Evolutionary conservation across 1,140 invertebrate species (phyloP).

Genomic region (Oedothorax gibbosus): DNA sequence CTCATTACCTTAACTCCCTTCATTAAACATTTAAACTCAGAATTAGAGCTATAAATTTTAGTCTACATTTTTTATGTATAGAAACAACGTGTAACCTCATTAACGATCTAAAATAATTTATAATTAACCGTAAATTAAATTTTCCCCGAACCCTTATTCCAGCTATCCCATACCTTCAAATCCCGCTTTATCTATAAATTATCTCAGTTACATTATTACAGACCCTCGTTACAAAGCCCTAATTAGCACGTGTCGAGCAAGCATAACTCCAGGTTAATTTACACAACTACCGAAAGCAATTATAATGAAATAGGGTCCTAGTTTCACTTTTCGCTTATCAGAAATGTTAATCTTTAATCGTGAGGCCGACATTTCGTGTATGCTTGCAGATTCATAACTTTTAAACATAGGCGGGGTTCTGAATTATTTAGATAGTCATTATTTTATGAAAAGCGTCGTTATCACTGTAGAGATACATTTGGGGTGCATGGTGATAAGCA

Average conservation of each 20-base stretch:
- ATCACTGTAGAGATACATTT: conserved; percentile 24
- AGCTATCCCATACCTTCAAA: too few relatives aligned
- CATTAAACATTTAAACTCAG: too few relatives aligned
- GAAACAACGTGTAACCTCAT: too few relatives aligned
- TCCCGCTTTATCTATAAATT: conserved; percentile 30
- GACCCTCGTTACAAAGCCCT: conserved; percentile 15
- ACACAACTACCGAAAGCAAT: conserved; percentile 25
- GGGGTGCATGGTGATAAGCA: conserved; percentile 38
- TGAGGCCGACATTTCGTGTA: background rate
- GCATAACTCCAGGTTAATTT: conserved; percentile 41
- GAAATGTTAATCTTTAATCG: too few relatives aligned
- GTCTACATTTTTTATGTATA: too few relatives aligned
- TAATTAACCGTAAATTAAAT: too few relatives aligned
- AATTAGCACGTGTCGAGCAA: conserved; percentile 37
- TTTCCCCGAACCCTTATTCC: too few relatives aligned
- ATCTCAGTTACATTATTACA: conserved; percentile 30
- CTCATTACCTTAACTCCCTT: too few relatives aligned
- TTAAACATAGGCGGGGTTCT: conserved; percentile 1
- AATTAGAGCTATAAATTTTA: too few relatives aligned
- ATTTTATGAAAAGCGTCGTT: conserved; percentile 15
- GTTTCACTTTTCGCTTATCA: conserved; percentile 30
- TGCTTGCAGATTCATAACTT: background rate
- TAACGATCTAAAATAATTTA: too few relatives aligned
- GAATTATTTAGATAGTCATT: conserved; percentile 58
- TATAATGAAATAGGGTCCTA: conserved; percentile 43